These are phyloP conservation scores for Tetramorium alpestre DNA, from an alignment of 1,140 invertebrate species.

Conservation along the genomic window DNA sequence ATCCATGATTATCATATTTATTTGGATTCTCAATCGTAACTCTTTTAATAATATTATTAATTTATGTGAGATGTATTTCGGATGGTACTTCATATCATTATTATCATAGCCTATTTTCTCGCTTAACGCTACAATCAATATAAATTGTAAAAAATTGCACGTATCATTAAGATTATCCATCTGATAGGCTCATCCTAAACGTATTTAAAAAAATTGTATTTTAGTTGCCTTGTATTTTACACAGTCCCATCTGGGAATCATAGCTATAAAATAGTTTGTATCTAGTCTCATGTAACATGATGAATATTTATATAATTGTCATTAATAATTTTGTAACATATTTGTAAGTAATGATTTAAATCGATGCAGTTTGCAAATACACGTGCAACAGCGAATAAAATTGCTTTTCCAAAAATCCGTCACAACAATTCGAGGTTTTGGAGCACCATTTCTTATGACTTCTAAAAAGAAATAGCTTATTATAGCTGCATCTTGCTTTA, in stretches of 20 bases:
- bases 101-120: neutral
- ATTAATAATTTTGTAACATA: neutral
- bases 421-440: neutral
- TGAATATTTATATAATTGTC: neutral
- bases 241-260: neutral
- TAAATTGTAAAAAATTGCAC: neutral
- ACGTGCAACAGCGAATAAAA: too few species aligned
- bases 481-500: neutral
- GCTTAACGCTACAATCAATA: neutral
- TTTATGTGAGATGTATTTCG: neutral
- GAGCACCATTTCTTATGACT: neutral
- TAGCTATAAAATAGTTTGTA: neutral
- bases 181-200: neutral
- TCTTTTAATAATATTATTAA: constrained; percentile 1
- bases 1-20: neutral
- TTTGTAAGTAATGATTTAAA: neutral
- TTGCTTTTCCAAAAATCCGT: neutral
- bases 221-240: neutral
- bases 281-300: neutral
- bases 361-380: too few species aligned
- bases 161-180: neutral
- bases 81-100: neutral
- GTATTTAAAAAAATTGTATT: neutral
- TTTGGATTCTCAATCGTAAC: neutral
- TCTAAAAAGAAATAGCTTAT: neutral